Evolutionary conservation across 2,113 vertebrate genomes (phyloP), one percentile per base, ranked within the genome.

Genomic region (Nannospalax galili): DNA sequence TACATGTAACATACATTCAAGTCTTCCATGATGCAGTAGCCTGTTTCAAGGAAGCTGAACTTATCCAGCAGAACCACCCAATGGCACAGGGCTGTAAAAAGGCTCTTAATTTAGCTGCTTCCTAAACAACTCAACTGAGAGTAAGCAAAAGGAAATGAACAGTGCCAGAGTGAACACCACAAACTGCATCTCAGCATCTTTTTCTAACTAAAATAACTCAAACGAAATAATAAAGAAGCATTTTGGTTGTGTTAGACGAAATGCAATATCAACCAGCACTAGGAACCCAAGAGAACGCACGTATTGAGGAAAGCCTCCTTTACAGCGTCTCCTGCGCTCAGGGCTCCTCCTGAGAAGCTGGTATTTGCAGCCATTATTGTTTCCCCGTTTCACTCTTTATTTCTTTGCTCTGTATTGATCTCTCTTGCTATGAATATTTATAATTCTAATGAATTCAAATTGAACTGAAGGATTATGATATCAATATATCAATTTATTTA

Each of bases 111-210:
- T 82, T 37, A 92, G 52, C 26, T 88, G 17, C 81, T 84, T 97
- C 78, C 92, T 88, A 93, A 67, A 60, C 37, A 94, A 72, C 70
- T 87, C 81, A 93, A 74, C 42, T 69, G 62, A 92, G 82, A 92
- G 52, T 86, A 85, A 96, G 93, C 84, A 92, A 89, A 84, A 93
- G 82, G n/a, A 92, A 88, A 70, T 56, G 85, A 91, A 37, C 6
- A 60, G 26, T 17, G 7, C 42, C 37, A 87, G 37, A 92, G 75
- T n/a, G 35, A 91, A 91, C 9, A 87, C 28, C 62, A 90, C 80
- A 95, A 96, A n/a, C 37, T 12, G 5, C 93, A 48, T 82, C 6
- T 70, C 73, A 69, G 77, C 24, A 78, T 80, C 67, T 92, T 62
- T 19, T 92, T 62, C 19, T 92, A 80, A 88, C 32, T 91, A 56